These are phyloP conservation scores for Manis pentadactyla DNA, from an alignment of 2,797 vertebrate species.

Conservation along the genomic window DNA sequence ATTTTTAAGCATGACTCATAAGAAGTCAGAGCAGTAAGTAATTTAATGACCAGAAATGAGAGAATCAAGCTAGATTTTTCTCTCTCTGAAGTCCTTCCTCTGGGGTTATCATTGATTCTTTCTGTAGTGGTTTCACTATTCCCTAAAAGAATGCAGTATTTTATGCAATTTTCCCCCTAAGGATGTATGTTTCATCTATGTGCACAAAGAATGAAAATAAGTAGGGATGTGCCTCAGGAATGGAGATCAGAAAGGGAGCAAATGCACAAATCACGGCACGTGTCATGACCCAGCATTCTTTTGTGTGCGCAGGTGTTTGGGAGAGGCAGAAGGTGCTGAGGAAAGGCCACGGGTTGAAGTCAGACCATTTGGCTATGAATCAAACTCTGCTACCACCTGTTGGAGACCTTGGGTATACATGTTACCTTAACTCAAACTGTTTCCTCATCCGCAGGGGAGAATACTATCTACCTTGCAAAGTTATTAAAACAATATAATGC, in stretches of 20 bases:
- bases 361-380: not conserved
- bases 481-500: not conserved
- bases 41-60: conserved; percentile 58
- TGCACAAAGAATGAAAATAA: not conserved
- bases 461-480: not conserved
- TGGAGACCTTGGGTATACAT: not conserved
- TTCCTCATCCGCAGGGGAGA: not conserved
- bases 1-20: not conserved
- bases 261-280: not conserved
- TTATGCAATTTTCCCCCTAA: not conserved
- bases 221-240: not conserved
- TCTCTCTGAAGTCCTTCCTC: conserved; percentile 25
- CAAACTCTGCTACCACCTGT: not conserved
- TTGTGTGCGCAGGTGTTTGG: too few relatives aligned
- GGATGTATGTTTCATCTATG: not conserved
- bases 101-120: conserved; percentile 27
- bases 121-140: not conserved
- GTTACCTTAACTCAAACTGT: not conserved
- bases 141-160: conserved; percentile 7
- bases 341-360: not conserved
- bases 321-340: not conserved
- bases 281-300: not conserved
- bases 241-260: not conserved
- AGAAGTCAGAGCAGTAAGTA: conserved; percentile 20
- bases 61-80: conserved; percentile 33